Evolutionary conservation across 1,140 invertebrate genomes (phyloP).

Genomic region (Antheraea pernyi): DNA sequence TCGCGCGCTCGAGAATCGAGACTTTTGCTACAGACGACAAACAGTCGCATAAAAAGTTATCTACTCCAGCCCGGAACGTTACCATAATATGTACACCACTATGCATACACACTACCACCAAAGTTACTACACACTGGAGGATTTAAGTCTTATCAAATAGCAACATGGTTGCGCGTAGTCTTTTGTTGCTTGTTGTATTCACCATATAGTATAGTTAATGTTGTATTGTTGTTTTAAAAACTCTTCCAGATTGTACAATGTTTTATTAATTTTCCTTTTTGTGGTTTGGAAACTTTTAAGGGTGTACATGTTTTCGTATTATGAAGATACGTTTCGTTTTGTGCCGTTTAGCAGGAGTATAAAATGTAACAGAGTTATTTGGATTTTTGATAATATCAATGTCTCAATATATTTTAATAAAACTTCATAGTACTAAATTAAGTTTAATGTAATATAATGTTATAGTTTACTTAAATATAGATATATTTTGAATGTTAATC

Average conservation of each 20-base stretch:
- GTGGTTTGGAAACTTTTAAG: not conserved
- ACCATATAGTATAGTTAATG: not conserved
- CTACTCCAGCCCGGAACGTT: not conserved
- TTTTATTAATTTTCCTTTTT: not conserved
- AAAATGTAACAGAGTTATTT: too few relatives aligned
- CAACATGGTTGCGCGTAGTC: not conserved
- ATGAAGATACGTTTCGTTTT: too few relatives aligned
- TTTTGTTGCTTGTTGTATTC: not conserved
- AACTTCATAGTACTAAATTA: too few relatives aligned
- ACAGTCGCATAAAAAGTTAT: conserved; percentile 1
- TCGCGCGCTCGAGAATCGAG: not conserved
- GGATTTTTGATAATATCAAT: too few relatives aligned
- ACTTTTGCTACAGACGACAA: not conserved
- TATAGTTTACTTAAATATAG: too few relatives aligned
- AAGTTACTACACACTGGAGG: not conserved
- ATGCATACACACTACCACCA: not conserved
- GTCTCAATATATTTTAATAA: too few relatives aligned
- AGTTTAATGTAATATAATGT: too few relatives aligned
- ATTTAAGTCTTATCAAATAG: conserved; percentile 1
- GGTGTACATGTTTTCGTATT: not conserved
- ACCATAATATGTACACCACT: not conserved
- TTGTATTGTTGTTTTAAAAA: not conserved
- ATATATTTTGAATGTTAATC: too few relatives aligned
- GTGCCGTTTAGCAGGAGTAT: too few relatives aligned
- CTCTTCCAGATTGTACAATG: not conserved